Percentiles rank a stretch among this genome's conserved stretches.
Evolutionary conservation across 37 sponge, comb jelly and placozoan species (phyloP).

Genomic region (Spongilla lacustris): DNA sequence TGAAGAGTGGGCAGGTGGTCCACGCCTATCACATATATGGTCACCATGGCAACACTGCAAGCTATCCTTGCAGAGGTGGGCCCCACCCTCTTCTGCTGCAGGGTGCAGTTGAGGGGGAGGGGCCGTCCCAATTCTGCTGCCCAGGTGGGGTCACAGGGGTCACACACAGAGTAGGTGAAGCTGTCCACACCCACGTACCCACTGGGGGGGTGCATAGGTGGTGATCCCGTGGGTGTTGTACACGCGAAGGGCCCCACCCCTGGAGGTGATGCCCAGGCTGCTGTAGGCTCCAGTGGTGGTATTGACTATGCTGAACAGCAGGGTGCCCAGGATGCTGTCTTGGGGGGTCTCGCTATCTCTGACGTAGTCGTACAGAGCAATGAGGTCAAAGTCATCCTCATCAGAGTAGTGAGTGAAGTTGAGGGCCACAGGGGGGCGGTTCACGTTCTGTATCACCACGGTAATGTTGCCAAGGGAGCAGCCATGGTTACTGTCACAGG

Average conservation of each 20-base stretch:
- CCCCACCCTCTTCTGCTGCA: slow-evolving; percentile 61
- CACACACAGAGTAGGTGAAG: slow-evolving; percentile 87
- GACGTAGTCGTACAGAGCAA: slow-evolving; percentile 54
- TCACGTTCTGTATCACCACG: slow-evolving; percentile 62
- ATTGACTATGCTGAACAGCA: not conserved
- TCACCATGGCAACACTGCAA: slow-evolving; percentile 66
- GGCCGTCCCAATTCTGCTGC: slow-evolving; percentile 72
- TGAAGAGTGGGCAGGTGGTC: slow-evolving; percentile 78
- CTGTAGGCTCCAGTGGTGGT: slow-evolving; percentile 9
- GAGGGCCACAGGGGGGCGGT: slow-evolving; percentile 74
- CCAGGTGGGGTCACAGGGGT: slow-evolving; percentile 73
- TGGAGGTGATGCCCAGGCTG: slow-evolving; percentile 40
- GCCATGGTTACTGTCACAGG: slow-evolving; percentile 68
- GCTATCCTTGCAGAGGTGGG: slow-evolving; percentile 70
- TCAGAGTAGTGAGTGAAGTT: slow-evolving; percentile 51
- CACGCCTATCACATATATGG: slow-evolving; percentile 54
- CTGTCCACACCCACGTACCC: slow-evolving; percentile 80
- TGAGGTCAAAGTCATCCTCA: slow-evolving; percentile 87
- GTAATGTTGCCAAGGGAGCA: slow-evolving; percentile 66
- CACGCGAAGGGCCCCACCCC: slow-evolving; percentile 71
- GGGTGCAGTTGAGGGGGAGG: slow-evolving; percentile 6
- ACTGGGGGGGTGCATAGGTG: slow-evolving; percentile 73
- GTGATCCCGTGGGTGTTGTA: slow-evolving; percentile 88
- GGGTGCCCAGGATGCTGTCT: not conserved
- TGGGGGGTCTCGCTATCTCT: slow-evolving; percentile 58